Base-by-base conservation (phyloP, 2,888 invertebrate genomes). In the Hyposoter dolosus region DNA sequence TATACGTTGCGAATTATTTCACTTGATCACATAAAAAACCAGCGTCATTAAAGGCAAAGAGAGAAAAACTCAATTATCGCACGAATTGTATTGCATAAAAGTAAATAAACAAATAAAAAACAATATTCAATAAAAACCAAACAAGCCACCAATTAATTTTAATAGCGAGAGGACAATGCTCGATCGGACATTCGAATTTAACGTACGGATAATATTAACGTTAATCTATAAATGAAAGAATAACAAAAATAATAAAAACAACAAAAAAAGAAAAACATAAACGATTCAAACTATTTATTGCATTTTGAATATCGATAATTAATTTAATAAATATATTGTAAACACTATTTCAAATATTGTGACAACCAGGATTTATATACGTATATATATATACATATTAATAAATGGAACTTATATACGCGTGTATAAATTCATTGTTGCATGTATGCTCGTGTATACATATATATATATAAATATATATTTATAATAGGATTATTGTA, bases 81-180 rank as follows among this genome's bases (percentile, higher is more conserved):
- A 50, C 28, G 45, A 71, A 77, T 71, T 40, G 56, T 35, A 40
- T 60, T n/a, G 40, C 47, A 45, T 63, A 35, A n/a, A 47, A 60
- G 7, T 23, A 10, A 35, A 65, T 10, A n/a, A 83, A 69, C 17
- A 32, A 47, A 7, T 56, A 71, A 17, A 72, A 71, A 32, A 72
- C n/a, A 50, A 69, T 7, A 71, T 56, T 10, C 3, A 60, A 56
- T 71, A 19, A 60, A 56, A 60, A 43, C 12, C 9, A 50, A 28
- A 71, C 15, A 23, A 71, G 66, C 45, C 50, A 63, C 50, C 63
- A 71, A 77, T 72, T 78, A 74, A 78, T 74, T 72, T 56, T 78
- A 78, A 77, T 68, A 71, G 66, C 65, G 72, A n/a, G 63, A 56
- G 63, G 66, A 78, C 78, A 83, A 72, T 83, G 83, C 78, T 78